These are phyloP conservation scores for Hippocampus mohnikei DNA, from an alignment of 2,113 vertebrate species.

Conservation along the genomic window DNA sequence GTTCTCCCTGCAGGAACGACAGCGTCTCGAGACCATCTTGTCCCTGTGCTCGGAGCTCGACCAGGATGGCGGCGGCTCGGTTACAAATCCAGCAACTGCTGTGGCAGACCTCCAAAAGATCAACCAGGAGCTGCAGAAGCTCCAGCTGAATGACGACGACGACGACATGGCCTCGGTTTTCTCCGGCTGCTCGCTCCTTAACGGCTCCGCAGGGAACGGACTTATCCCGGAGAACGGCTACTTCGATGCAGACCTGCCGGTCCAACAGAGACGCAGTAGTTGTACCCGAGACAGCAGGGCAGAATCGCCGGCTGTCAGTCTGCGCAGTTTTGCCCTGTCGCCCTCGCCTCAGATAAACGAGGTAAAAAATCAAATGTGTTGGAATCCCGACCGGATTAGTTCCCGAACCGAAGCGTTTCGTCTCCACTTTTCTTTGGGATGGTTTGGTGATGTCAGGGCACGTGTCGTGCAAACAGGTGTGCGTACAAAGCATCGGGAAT, in stretches of 20 bases:
- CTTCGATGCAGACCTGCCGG: conserved; percentile 70
- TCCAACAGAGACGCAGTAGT: conserved; percentile 56
- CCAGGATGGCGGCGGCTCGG: conserved; percentile 48
- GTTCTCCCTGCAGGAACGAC: conserved; percentile 78
- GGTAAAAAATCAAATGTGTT: conserved; percentile 41
- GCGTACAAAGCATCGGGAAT: not conserved
- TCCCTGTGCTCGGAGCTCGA: conserved; percentile 86
- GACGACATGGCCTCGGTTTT: conserved; percentile 73
- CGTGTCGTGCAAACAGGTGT: not conserved
- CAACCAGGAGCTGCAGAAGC: conserved; percentile 90
- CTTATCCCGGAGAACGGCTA: conserved; percentile 63
- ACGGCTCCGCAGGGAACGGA: conserved; percentile 55
- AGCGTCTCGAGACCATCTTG: conserved; percentile 91
- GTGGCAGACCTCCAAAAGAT: conserved; percentile 91
- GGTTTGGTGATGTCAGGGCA: no score
- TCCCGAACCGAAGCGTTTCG: not conserved
- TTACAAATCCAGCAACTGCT: conserved; percentile 63
- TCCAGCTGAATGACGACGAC: conserved; percentile 82
- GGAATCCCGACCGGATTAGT: not conserved
- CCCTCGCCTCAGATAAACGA: conserved; percentile 65
- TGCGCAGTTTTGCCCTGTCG: conserved; percentile 55
- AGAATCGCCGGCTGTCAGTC: conserved; percentile 53
- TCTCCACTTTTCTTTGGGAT: not conserved
- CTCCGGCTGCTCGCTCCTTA: conserved; percentile 73
- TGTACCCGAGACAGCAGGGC: conserved; percentile 56